Conservation (phyloP, 2,888 invertebrate species). For the Tenthredo mesomela region DNA sequence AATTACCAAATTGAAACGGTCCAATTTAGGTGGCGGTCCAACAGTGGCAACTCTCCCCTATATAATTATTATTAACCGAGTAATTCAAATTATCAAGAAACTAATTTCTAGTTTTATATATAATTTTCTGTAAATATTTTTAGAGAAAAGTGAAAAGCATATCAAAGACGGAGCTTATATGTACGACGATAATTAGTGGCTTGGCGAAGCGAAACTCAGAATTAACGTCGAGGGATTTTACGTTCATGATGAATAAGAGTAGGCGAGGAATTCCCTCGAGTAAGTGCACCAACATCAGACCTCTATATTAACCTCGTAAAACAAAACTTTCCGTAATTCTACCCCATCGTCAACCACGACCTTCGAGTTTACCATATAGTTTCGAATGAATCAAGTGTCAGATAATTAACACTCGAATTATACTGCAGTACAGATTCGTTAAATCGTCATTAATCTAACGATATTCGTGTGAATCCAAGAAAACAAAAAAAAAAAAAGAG, state of each 20-base stretch:
- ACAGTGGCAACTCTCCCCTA: too few species aligned
- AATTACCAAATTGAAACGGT: too few species aligned
- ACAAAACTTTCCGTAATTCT: slow-evolving; percentile 18
- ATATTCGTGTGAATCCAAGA: too few species aligned
- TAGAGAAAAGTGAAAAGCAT: neutral
- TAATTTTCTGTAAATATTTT: neutral
- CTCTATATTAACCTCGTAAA: neutral
- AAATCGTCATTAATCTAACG: too few species aligned
- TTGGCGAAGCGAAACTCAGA: slow-evolving; percentile 4
- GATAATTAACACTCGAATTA: neutral
- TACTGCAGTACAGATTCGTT: too few species aligned
- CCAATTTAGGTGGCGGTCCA: too few species aligned
- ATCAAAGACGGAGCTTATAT: neutral
- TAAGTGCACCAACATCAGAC: neutral
- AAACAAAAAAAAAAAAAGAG: too few species aligned
- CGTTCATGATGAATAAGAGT: slow-evolving; percentile 31
- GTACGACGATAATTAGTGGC: slow-evolving; percentile 6
- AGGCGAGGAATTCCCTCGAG: slow-evolving; percentile 9
- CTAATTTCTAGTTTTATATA: neutral
- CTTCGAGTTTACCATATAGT: neutral
- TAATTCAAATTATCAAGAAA: too few species aligned
- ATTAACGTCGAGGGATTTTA: slow-evolving; percentile 10
- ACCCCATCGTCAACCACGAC: neutral
- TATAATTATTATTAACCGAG: too few species aligned
- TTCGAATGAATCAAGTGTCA: slow-evolving; percentile 8